Conservation (phyloP, 2,888 invertebrate genomes). For the Galeruca laticollis region DNA sequence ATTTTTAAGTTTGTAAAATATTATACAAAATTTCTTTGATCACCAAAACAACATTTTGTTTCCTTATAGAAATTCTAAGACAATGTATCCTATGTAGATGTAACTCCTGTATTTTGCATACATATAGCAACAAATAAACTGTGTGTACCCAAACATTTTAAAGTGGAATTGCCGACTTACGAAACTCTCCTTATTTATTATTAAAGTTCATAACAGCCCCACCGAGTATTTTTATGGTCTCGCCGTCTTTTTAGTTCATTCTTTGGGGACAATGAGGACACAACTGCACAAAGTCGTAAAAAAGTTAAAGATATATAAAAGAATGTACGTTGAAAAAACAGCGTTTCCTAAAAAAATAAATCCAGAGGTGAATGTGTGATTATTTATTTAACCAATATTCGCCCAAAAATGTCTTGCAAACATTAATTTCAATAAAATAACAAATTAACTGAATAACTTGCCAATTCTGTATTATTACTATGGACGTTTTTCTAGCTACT, state of each 20-base stretch:
- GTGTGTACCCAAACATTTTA: slow-evolving; percentile 25
- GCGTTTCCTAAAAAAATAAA: slow-evolving; percentile 16
- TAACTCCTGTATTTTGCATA: slow-evolving; percentile 17
- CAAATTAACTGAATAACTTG: too few relatives aligned
- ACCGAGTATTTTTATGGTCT: slow-evolving; percentile 28
- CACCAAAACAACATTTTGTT: neutral
- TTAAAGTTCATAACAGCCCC: slow-evolving; percentile 40
- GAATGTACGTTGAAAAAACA: slow-evolving; percentile 1
- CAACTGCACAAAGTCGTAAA: slow-evolving; percentile 29
- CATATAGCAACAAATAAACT: slow-evolving; percentile 19
- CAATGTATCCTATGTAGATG: slow-evolving; percentile 9
- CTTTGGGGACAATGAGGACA: slow-evolving; percentile 35
- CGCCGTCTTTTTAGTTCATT: slow-evolving; percentile 27
- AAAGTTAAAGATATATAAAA: slow-evolving; percentile 28
- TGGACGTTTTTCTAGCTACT: too few relatives aligned
- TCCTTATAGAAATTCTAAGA: neutral
- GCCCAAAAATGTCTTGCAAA: too few relatives aligned
- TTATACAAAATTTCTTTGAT: neutral
- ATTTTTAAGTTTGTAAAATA: too few relatives aligned
- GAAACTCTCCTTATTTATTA: slow-evolving; percentile 43
- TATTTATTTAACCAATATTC: too few relatives aligned
- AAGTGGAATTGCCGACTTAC: slow-evolving; percentile 41
- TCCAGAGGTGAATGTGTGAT: neutral
- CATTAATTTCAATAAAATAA: too few relatives aligned
- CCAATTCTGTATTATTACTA: too few relatives aligned